A percentile compares a stretch with the other conserved stretches of the same genome.
These are phyloP conservation scores for Benitochromis conjunctus DNA, from an alignment of 2,113 vertebrate genomes.

Conservation along the genomic window DNA sequence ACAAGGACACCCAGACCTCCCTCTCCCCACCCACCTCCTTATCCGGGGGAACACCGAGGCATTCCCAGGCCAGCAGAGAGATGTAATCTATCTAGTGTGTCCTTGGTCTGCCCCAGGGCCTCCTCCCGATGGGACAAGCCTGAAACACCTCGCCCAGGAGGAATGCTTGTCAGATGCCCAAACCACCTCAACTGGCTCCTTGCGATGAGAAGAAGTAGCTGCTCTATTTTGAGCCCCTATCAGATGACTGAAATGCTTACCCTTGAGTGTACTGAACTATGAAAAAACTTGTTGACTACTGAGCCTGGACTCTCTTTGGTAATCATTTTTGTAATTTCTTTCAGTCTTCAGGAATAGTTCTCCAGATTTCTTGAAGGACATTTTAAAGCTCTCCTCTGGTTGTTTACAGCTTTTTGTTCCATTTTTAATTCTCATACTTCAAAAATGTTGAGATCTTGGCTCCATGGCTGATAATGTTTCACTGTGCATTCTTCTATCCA, in stretches of 20 bases:
- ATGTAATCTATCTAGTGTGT: background rate
- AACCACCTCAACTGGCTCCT: background rate
- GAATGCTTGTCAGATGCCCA: background rate
- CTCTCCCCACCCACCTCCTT: background rate
- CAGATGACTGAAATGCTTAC: background rate
- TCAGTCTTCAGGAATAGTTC: background rate
- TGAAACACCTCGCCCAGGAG: background rate
- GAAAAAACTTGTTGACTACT: background rate
- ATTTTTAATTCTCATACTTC: background rate
- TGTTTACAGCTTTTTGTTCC: background rate
- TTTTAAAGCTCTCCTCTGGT: background rate
- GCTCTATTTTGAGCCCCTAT: background rate
- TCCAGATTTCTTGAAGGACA: background rate
- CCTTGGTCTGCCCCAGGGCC: background rate
- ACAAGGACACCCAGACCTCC: background rate
- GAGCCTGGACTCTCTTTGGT: background rate
- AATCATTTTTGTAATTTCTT: background rate
- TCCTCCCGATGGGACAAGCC: background rate
- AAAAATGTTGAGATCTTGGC: background rate
- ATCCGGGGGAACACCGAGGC: background rate
- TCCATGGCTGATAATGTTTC: background rate
- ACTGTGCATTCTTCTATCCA: background rate
- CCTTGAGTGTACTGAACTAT: background rate
- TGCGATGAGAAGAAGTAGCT: background rate
- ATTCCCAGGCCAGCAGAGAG: background rate